Base-by-base conservation (phyloP, 2,888 invertebrate species). In the Magallana nippona region DNA sequence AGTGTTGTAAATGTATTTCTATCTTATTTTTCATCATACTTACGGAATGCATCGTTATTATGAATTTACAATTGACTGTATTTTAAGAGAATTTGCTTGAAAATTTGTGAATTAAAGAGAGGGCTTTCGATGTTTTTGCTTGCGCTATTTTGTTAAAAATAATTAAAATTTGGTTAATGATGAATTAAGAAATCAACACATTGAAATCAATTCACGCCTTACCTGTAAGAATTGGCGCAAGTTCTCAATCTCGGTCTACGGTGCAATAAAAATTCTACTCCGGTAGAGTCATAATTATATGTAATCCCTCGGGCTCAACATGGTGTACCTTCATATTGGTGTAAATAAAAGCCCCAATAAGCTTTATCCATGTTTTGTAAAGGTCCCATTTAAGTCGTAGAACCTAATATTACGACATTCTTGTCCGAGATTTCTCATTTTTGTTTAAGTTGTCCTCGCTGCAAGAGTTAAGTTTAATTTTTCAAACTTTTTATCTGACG, bases 401-500 rank as follows among this genome's bases (percentile, higher is more conserved):
- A 71, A 22, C 71, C 32, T 22, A 15, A 27, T 71, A 71, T 71
- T 71, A 27, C 15, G 32, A 32, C 10, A 71, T 71, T 71, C 13
- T 62, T 71, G 15, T 13, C 13, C 22, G 32, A 71, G 11, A 32
- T 71, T 60, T 60, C 13, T 71, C 22, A 71, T 71, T 32, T 22
- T 27, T 71, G 71, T 27, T 10, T 27, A 71, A 71, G 27, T 71
- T 32, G 32, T 22, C 22, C 22, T 71, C 32, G 32, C 10, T 71
- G 71, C 71, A 71, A 27, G 71, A 71, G 10, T 71, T 71, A 27
- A 22, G 22, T 27, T 27, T 71, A 71, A 71, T 71, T 71, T 71
- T 71, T 71, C 71, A 71, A 27, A 71, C 22, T 22, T 5, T 71
- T 71, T 71, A 71, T 71, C 71, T 27, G 71, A 71, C 71, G 32